Percentiles rank a stretch among this genome's conserved stretches.
Conservation (phyloP, 2,888 invertebrate species). For the Stenichneumon culpator region DNA sequence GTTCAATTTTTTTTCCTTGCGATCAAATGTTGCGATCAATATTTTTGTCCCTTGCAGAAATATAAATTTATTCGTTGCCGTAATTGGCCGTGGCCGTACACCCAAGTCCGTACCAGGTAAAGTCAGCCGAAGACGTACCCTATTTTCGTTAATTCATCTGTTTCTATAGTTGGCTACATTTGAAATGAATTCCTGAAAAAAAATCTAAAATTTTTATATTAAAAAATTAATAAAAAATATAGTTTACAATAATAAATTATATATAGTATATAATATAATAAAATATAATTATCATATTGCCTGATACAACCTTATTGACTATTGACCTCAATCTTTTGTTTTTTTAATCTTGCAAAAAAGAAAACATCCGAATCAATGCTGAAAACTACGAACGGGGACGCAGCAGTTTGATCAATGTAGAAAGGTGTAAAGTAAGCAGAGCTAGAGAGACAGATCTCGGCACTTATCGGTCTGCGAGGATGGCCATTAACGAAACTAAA, state of each 20-base stretch:
- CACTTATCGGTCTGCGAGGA: constrained; percentile 85
- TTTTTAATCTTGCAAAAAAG: background rate
- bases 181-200: background rate
- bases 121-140: background rate
- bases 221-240: background rate
- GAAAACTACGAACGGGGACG: background rate
- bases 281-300: background rate
- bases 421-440: constrained; percentile 84
- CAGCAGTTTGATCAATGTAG: constrained; percentile 59
- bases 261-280: background rate
- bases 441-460: constrained; percentile 84
- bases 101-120: background rate
- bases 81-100: background rate
- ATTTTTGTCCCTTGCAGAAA: background rate
- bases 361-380: background rate
- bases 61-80: background rate
- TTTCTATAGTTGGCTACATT: background rate
- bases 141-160: no score
- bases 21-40: no score
- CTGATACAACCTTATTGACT: background rate
- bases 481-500: constrained; percentile 85
- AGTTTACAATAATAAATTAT: background rate
- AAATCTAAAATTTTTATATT: no score
- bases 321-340: background rate
- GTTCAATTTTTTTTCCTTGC: background rate